Evolutionary conservation across 2,113 vertebrate genomes (phyloP), one percentile per base, ranked within the genome.

Genomic region (Dermatemys mawii): DNA sequence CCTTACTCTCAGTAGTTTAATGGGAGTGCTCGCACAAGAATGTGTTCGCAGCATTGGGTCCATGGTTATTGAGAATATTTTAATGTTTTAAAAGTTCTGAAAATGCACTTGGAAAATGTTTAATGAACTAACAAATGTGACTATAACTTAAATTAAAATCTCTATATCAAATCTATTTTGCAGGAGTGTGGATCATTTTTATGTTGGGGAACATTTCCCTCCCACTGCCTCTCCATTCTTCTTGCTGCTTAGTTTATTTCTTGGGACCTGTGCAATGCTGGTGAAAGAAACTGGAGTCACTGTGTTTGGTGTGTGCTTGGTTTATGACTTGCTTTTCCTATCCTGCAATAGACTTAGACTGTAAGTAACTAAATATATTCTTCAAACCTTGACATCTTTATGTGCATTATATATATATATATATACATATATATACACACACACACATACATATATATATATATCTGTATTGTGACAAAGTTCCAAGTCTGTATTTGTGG

Each of bases 281-380:
- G 99, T 99, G 84, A 99, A 99, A 90, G 99, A 99, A 97, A 99
- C 99, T 0, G 99, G 99, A 78, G 92, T 99, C 97, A 99, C 99
- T 0, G 99, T 99, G 92, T 99, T 99, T 27, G 99, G 99, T 4
- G 99, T 99, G 83, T 99, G 99, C 87, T 91, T 99, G 88, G 96
- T 99, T 38, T 99, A 99, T 48, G 99, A 99, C 60, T 98, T 99
- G 86, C 98, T 99, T 95, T 98, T 99, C 87, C 97, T 99, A 27
- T 98, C 99, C 94, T 98, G 95, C 96, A 98, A 96, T 48, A 98
- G 98, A 55, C 97, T 98, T 54, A 80, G 98, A 93, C 32, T 88
- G 99, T 99, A 98, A 99, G 99, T 98, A 91, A 54, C 76, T 89
- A 76, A 24, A 35, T 76, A 2, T 13, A 41, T 83, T 90, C 88